Evolutionary conservation across 2,797 vertebrate species (phyloP), one percentile per base, ranked within the genome.

Genomic region (Microctenopoma stevenorrisi): DNA sequence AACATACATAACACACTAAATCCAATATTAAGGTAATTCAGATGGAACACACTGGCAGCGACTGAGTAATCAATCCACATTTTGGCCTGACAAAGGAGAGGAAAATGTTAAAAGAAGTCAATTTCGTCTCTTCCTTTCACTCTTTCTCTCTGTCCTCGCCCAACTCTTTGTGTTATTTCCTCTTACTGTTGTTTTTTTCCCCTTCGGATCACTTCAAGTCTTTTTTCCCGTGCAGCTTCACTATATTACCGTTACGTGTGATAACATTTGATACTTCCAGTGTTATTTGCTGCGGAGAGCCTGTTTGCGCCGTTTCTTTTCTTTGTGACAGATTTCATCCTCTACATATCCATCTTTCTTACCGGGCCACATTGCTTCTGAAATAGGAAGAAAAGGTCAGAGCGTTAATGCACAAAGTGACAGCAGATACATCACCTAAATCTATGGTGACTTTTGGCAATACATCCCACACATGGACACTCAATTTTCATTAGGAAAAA

Each of bases 301-400:
- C 49, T 4, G 40, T 28, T 67, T 4, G 65, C 60, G 78, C 66
- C 55, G 73, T 87, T 87, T 79, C 82, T 18, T 76, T 37, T 69
- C 64, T 7, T 7, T 0, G 70, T 88, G 91, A 90, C 86, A 79
- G 78, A 75, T 89, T 83, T 78, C 79, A 73, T 76, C 79, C 66
- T 60, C 66, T 2, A 4, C n/a, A 54, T 83, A 91, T 92, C 89
- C 78, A 83, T 93, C 90, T 89, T 86, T 91, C 86, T 89, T 80
- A 85, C 78, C 86, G 75, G 81, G 67, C 84, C 83, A 76, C 86
- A 60, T 83, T 86, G 83, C 81, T 57, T 83, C 78, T 78, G 79
- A 88, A 90, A 80, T 64, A 48, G 84, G 79, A 86, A 83, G 86
- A 79, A 91, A 93, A 92, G 92, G 90, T 92, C 90, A 87, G 49